Base-by-base conservation (phyloP, 2,113 vertebrate species). In the Leucosticte australis region DNA sequence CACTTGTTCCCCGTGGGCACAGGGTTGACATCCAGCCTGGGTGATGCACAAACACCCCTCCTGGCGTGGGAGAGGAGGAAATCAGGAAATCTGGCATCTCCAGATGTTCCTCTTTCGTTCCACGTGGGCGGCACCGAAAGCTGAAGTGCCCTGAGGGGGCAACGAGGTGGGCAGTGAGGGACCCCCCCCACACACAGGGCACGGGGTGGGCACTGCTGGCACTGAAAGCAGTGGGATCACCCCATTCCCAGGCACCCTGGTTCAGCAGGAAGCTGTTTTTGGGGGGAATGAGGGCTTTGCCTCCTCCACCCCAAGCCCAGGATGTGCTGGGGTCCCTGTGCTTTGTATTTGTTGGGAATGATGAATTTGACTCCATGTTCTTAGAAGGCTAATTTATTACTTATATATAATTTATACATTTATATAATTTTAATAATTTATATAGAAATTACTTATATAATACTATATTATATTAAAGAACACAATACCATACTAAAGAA, bases 171-270 rank as follows among this genome's bases (percentile, higher is more conserved):
- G 55, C 73, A 30, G 11, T 3, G 15, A 15, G 55, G 47, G n/a
- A 24, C 27, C 37, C 47, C 1, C 11, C 50, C 41, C 41, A 19
- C 57, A 19, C 57, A 31, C 18, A 3, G 1, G 23, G 44, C 13
- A 22, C 37, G 3, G 52, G 46, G 11, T n/a, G 60, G 52, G 68
- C 65, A 13, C 30, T n/a, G 57, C 42, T 57, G 85, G 44, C 55
- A 47, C 55, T 0, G 0, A 20, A 4, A n/a, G 46, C 33, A 9
- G 46, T 5, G 6, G 19, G 7, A 27, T n/a, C 5, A 0, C 31
- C 37, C 47, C 4, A 0, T 31, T 30, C 37, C 13, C 10, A 0
- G 11, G 39, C 0, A 3, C 37, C 0, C 0, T 0, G 3, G 4
- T 6, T 28, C 0, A 1, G 55, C 59, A 15, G 27, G 35, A 0